Base-by-base conservation (phyloP, 2,797 vertebrate genomes). In the Phataginus tetradactyla region DNA sequence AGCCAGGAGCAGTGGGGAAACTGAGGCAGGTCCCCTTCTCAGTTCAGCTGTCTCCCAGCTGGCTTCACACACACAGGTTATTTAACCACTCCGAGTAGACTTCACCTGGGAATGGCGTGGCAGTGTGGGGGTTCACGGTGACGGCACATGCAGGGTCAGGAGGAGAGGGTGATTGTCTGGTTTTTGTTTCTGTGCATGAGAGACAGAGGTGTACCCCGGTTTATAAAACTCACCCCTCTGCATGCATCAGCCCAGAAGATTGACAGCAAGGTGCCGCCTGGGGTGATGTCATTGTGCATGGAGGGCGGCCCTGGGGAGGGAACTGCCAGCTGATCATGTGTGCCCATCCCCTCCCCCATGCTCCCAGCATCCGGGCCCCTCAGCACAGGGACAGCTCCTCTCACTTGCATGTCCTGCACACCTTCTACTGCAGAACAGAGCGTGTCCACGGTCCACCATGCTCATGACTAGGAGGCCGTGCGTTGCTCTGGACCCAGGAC, bases 61-160 rank as follows among this genome's bases (percentile, higher is more conserved):
- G 18, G 23, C 15, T 23, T 21, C 64, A 18, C 34, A 18, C n/a
- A 23, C 25, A 4, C 9, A 8, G 23, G 17, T 21, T 11, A 17
- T 4, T 14, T 1, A 1, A 1, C 0, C 0, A 15, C 66, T 23
- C 55, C 4, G 21, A 23, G 5, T 3, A 10, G 64, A 10, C 29
- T 13, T 42, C n/a, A 0, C 39, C 59, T 0, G 0, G 39, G 18
- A 49, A 37, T 27, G 53, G 15, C 2, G 0, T 18, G 45, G 45
- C 3, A 49, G 7, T 4, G 14, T 34, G n/a, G 66, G 32, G 45
- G 17, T 34, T 37, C 4, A 6, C n/a, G 20, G 53, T 1, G 64
- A 12, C 3, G 2, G 17, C 0, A 0, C 10, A 25, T 7, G 3
- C 34, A 17, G 59, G 25, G 6, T 25, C 3, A 1, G 1, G 8